Conservation (phyloP, 37 sponge, comb jelly and placozoan genomes). For the Theonella swinhoei region DNA sequence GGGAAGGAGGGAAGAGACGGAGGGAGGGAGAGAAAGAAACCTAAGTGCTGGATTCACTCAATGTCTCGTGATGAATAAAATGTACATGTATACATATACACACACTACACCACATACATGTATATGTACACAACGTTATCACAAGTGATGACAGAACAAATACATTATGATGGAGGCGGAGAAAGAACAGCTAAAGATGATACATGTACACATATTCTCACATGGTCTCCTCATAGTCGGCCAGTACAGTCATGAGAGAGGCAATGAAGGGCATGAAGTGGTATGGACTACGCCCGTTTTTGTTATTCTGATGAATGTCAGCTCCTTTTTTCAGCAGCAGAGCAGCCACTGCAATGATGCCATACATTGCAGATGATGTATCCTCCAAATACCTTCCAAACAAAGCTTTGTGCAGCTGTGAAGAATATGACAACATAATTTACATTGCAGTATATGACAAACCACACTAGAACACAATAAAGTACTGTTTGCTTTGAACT, state of each 20-base stretch:
- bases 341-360: constrained; percentile 55
- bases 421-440: no score
- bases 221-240: background rate
- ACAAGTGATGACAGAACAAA: background rate
- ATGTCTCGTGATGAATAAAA: background rate
- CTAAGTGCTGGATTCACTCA: background rate
- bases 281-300: constrained; percentile 56
- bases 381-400: background rate
- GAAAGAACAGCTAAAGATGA: no score
- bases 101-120: background rate
- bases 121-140: background rate
- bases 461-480: no score
- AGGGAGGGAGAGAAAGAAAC: no score
- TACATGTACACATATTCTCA: background rate
- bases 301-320: constrained; percentile 50
- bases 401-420: background rate
- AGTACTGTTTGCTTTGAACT: no score
- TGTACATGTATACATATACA: background rate
- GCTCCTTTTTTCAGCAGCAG: constrained; percentile 81
- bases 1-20: no score
- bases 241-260: background rate
- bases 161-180: background rate
- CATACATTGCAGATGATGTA: background rate
- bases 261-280: constrained; percentile 29
- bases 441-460: no score